Evolutionary conservation across 2,888 invertebrate species (phyloP), one percentile per base, ranked within the genome.

Genomic region (Chloromyia formosa): DNA sequence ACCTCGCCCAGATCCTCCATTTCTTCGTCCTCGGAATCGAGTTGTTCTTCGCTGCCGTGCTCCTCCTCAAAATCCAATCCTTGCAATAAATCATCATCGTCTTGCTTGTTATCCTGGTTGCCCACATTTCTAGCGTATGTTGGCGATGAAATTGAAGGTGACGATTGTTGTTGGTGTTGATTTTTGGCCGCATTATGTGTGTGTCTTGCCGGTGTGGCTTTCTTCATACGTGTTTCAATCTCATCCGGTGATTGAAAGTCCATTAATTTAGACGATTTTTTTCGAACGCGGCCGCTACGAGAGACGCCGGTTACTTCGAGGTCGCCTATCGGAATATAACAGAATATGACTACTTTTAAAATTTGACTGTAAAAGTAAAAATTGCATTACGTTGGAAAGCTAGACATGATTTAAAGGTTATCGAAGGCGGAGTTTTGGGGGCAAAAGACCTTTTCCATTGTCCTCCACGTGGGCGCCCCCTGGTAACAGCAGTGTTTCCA

Each of bases 201-300:
- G 60, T 76, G 12, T 27, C 9, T 14, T 42, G 54, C 12, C n/a
- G 64, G n/a, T 14, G 62, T 45, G 3, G 40, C 27, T 61, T 83
- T 82, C 76, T 81, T 81, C 42, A 66, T 68, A 74, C 82, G 82
- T 53, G 83, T 81, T 60, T 86, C 94, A 69, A 93, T 90, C 81
- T 95, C 96, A 83, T 96, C 97, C 0, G 94, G 93, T 0, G 94
- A 94, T 83, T 95, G 94, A 86, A 96, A 97, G 84, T 96, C 97
- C 86, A 95, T 91, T 58, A 98, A 87, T 83, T 97, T 96, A 0
- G 96, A 96, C 18, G 96, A 97, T 85, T 97, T 97, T 87, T 97
- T 97, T 74, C 97, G 88, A 0, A 97, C 95, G 75, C 96, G 88
- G 22, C 96, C 96, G 80, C 96, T 95, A 75, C 96, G 89, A 1